Evolutionary conservation across 2,888 invertebrate genomes (phyloP).

Genomic region (Eumacrocentrus americanus): DNA sequence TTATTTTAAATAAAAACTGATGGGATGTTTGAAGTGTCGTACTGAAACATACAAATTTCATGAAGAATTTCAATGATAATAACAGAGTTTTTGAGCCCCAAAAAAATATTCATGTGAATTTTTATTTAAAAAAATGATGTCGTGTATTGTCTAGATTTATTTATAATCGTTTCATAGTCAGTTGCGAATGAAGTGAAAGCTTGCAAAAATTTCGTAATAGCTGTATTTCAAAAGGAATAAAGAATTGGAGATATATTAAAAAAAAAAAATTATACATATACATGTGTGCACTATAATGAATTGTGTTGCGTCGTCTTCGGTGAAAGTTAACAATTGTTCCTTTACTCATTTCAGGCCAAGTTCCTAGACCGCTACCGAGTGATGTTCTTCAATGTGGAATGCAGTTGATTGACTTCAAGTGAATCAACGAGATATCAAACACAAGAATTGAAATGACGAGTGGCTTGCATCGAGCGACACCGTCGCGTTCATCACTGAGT

Average conservation of each 20-base stretch:
- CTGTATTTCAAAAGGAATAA: not conserved
- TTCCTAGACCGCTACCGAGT: not conserved
- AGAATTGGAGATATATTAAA: not conserved
- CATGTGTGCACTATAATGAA: not conserved
- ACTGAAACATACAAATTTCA: no score
- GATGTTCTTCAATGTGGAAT: not conserved
- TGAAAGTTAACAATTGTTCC: not conserved
- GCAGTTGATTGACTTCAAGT: not conserved
- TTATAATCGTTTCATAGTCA: not conserved
- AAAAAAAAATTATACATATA: not conserved
- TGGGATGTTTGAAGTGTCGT: no score
- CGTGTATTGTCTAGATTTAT: not conserved
- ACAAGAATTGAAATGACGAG: conserved; percentile 40
- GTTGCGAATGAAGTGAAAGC: not conserved
- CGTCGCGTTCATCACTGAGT: conserved; percentile 54
- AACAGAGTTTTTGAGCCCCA: not conserved
- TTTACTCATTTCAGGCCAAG: not conserved
- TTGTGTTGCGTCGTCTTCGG: not conserved
- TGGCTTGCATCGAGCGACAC: conserved; percentile 44
- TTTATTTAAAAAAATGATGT: not conserved
- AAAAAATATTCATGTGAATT: not conserved
- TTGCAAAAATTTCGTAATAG: conserved; percentile 7
- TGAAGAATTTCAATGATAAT: no score
- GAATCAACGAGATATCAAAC: conserved; percentile 10
- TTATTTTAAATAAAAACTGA: no score